Evolutionary conservation across 2,797 vertebrate genomes (phyloP).

Genomic region (Distichodus sexfasciatus): DNA sequence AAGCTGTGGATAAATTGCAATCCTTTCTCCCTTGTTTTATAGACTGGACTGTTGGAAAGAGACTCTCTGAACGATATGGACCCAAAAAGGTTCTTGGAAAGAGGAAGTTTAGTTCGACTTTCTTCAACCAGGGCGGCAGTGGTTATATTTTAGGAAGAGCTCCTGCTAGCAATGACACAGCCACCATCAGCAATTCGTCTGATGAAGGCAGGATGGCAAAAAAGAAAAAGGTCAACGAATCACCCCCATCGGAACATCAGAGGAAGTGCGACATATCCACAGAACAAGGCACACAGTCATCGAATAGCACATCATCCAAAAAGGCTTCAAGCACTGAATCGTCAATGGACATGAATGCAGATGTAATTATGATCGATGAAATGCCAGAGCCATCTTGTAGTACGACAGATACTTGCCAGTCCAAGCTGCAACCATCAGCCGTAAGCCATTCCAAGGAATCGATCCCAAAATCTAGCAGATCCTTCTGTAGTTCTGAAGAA

Average conservation of each 20-base stretch:
- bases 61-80: slow-evolving; percentile 9
- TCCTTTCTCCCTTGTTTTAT: background rate
- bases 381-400: slow-evolving; percentile 11
- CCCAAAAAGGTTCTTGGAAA: slow-evolving; percentile 64
- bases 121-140: slow-evolving; percentile 35
- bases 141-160: slow-evolving; percentile 17
- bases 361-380: background rate
- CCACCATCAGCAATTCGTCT: slow-evolving; percentile 13
- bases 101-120: slow-evolving; percentile 60
- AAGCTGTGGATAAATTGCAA: background rate
- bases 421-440: background rate
- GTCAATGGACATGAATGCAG: background rate
- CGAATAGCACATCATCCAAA: background rate
- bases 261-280: background rate
- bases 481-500: background rate
- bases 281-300: background rate
- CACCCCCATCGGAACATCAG: background rate
- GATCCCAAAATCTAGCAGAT: slow-evolving; percentile 8
- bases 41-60: slow-evolving; percentile 33
- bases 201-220: slow-evolving; percentile 22
- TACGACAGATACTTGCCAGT: background rate
- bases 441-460: slow-evolving; percentile 11
- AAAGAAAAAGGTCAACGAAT: slow-evolving; percentile 26
- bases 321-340: background rate
- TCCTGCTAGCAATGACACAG: background rate